Evolutionary conservation across 2,888 invertebrate species (phyloP).

Genomic region (Halictus ligatus): DNA sequence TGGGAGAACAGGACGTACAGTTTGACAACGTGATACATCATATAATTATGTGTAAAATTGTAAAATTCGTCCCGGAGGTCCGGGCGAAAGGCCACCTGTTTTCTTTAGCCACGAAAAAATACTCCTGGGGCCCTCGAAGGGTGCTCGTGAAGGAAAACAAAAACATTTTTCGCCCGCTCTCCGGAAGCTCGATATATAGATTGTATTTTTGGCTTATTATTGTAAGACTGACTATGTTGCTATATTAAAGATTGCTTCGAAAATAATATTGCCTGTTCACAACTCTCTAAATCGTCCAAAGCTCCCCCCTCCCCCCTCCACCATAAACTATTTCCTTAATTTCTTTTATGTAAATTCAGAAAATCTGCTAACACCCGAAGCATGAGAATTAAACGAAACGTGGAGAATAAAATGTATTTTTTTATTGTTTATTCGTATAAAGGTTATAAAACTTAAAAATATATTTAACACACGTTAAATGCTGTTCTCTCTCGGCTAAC

Average conservation of each 20-base stretch:
- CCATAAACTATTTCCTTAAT: not conserved
- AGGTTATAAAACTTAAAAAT: conserved; percentile 78
- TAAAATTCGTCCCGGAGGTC: conserved; percentile 77
- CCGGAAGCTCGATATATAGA: conserved; percentile 79
- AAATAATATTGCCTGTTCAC: conserved; percentile 60
- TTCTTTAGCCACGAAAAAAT: conserved; percentile 36
- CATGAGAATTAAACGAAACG: not conserved
- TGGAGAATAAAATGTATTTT: not conserved
- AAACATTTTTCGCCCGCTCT: conserved; percentile 60
- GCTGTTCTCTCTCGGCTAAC: conserved; percentile 40
- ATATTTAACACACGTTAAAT: conserved; percentile 66
- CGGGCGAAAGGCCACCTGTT: conserved; percentile 71
- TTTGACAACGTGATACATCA: conserved; percentile 68
- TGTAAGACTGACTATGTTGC: conserved; percentile 84
- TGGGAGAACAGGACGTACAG: conserved; percentile 61
- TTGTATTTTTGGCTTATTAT: conserved; percentile 84
- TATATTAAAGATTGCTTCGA: conserved; percentile 83
- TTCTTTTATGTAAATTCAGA: not conserved
- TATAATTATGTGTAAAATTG: conserved; percentile 81
- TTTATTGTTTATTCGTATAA: conserved; percentile 76
- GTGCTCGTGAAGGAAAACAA: conserved; percentile 27
- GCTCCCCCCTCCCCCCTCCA: no score
- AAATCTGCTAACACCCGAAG: not conserved
- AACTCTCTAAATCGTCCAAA: not conserved
- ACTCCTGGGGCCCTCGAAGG: not conserved